phyloP scores from a whole-genome alignment of 2,888 invertebrate genomes.

The Myathropa florea region DNA sequence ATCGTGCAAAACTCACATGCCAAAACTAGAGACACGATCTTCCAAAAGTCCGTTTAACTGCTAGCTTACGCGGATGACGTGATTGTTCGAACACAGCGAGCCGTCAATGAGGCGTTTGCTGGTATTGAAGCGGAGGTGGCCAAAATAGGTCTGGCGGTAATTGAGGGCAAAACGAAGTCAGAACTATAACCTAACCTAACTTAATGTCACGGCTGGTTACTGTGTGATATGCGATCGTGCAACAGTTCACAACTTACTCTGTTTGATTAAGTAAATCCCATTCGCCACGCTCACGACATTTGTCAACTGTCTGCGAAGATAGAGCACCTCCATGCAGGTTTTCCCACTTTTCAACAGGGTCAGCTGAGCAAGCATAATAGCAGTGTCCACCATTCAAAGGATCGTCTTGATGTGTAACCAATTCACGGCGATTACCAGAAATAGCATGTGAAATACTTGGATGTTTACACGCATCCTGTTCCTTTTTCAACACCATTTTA shows the following conservation, averaged over 20 bases:
- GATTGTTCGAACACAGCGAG: too few relatives aligned
- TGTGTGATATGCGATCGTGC: background rate
- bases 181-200: too few relatives aligned
- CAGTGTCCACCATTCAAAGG: constrained; percentile 81
- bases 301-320: constrained; percentile 74
- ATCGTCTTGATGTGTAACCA: constrained; percentile 81
- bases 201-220: too few relatives aligned
- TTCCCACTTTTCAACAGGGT: constrained; percentile 80
- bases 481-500: constrained; percentile 75
- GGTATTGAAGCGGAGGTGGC: too few relatives aligned
- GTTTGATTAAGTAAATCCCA: constrained; percentile 34
- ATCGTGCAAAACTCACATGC: too few relatives aligned
- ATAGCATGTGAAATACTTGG: constrained; percentile 15
- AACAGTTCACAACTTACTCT: constrained; percentile 25
- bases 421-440: constrained; percentile 80
- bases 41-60: too few relatives aligned
- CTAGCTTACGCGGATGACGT: too few relatives aligned
- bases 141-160: too few relatives aligned
- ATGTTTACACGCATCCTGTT: constrained; percentile 71
- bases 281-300: constrained; percentile 35
- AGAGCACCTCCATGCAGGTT: constrained; percentile 77
- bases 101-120: too few relatives aligned
- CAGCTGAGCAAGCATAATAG: constrained; percentile 81
- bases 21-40: too few relatives aligned
- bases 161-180: too few relatives aligned